Conservation (phyloP, 2,888 invertebrate species). For the Sminthurinus aureus region DNA sequence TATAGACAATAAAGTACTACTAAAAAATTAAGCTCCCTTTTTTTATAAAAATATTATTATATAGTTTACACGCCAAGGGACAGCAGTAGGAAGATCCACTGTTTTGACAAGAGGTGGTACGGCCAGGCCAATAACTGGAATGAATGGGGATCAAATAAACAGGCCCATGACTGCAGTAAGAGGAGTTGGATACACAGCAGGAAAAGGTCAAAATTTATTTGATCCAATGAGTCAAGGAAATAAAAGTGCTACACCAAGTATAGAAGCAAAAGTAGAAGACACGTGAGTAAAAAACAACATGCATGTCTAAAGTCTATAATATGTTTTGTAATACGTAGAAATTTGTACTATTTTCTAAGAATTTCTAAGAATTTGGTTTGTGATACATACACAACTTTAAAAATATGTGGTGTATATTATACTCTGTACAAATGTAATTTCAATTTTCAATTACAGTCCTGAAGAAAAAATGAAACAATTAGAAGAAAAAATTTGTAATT, state of each 20-base stretch:
- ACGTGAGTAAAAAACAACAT: conserved; percentile 67
- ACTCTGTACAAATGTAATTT: background rate
- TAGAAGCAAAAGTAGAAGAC: conserved; percentile 79
- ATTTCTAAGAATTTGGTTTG: conserved; percentile 3
- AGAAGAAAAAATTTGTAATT: conserved; percentile 85
- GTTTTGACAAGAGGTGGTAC: conserved; percentile 56
- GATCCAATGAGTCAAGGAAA: conserved; percentile 78
- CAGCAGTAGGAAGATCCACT: conserved; percentile 49
- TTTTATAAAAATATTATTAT: background rate
- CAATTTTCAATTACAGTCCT: conserved; percentile 69
- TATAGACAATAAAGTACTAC: background rate
- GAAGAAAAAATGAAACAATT: conserved; percentile 90
- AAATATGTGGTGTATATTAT: background rate
- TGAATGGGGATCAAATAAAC: conserved; percentile 60
- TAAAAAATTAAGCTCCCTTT: background rate
- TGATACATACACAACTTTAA: too few species aligned
- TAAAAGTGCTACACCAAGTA: conserved; percentile 68
- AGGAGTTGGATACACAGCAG: conserved; percentile 94
- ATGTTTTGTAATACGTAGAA: background rate
- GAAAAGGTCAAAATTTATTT: conserved; percentile 67
- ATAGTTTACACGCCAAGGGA: conserved; percentile 55
- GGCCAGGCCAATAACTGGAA: conserved; percentile 55
- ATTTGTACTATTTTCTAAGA: too few species aligned
- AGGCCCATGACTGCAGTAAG: conserved; percentile 97
- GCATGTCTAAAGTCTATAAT: background rate